Evolutionary conservation across 1,140 invertebrate genomes (phyloP).

Genomic region (Oncopodura yosiiana): DNA sequence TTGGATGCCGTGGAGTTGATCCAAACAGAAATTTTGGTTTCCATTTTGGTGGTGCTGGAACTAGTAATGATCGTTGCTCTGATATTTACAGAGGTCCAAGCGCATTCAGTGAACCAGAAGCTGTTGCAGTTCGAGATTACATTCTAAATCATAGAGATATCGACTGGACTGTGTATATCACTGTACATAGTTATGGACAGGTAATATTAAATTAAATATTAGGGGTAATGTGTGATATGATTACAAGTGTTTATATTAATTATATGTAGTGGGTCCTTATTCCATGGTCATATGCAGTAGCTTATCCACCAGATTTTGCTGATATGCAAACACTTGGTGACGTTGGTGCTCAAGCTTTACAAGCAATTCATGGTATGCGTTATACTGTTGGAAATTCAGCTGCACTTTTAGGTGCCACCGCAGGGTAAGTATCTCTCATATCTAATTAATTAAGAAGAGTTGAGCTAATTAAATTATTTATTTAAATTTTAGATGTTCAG

Average conservation of each 20-base stretch:
- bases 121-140: not conserved
- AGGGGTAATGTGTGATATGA: not conserved
- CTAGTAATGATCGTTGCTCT: constrained; percentile 6
- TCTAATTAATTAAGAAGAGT: not conserved
- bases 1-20: constrained; percentile 23
- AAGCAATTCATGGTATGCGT: constrained; percentile 1
- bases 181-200: constrained; percentile 9
- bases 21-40: constrained; percentile 10
- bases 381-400: not conserved
- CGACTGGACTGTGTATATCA: constrained; percentile 2
- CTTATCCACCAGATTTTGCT: not conserved
- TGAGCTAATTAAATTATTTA: not conserved
- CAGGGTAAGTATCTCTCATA: no score
- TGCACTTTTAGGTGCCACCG: not conserved
- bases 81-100: constrained; percentile 9
- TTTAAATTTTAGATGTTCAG: not conserved
- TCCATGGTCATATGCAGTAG: constrained; percentile 1
- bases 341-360: not conserved
- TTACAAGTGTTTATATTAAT: not conserved
- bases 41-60: constrained; percentile 10
- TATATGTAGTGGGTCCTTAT: not conserved
- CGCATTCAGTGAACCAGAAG: constrained; percentile 8
- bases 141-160: not conserved
- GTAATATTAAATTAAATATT: not conserved
- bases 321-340: not conserved